A percentile compares a stretch with the other conserved stretches of the same genome.
Conservation (phyloP, 37 sponge, comb jelly and placozoan species). For the Bolinopsis microptera region DNA sequence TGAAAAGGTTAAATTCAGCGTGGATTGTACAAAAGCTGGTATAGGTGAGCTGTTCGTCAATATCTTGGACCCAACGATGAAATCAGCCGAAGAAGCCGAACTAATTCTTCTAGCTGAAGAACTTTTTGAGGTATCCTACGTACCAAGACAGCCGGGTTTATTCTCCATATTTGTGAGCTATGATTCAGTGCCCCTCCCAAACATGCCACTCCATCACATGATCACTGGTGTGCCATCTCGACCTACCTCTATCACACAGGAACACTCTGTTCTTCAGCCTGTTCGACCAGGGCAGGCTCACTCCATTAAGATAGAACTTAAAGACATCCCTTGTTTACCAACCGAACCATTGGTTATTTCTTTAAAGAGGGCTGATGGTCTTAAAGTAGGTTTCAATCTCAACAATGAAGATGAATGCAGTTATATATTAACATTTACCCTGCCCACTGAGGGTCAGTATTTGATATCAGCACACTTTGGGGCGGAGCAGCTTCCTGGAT, state of each 20-base stretch:
- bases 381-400: not conserved
- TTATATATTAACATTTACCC: not conserved
- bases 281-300: not conserved
- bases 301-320: conserved; percentile 17
- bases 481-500: not conserved
- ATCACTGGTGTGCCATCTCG: not conserved
- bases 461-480: not conserved
- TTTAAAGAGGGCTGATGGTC: not conserved
- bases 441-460: not conserved
- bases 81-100: not conserved
- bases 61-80: not conserved
- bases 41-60: conserved; percentile 19
- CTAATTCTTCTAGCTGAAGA: not conserved
- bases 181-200: not conserved
- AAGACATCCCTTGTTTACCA: not conserved
- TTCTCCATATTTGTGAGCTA: not conserved
- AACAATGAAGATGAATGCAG: not conserved
- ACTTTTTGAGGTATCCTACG: not conserved
- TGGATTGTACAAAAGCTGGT: not conserved
- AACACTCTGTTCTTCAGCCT: not conserved
- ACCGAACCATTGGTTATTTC: not conserved
- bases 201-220: not conserved
- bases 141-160: not conserved
- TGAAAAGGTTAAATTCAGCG: not conserved
- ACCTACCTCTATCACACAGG: not conserved